Percentiles rank a stretch among this genome's conserved stretches.
Conservation (phyloP, 2,888 invertebrate species). For the Lingula anatina region DNA sequence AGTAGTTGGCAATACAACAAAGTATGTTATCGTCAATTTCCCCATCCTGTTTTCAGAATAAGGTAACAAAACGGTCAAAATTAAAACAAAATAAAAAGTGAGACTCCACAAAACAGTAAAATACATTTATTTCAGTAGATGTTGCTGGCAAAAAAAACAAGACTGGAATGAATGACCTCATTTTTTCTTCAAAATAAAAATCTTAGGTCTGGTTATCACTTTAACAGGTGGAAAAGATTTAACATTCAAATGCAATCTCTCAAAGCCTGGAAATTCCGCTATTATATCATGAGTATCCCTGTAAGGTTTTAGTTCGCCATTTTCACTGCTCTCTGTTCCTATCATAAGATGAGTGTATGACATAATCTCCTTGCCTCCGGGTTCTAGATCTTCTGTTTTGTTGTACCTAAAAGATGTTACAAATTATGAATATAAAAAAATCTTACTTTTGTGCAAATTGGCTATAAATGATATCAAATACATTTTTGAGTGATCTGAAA, state of each 20-base stretch:
- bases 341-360: conserved; percentile 37
- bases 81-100: too few relatives aligned
- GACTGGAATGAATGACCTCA: too few relatives aligned
- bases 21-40: too few relatives aligned
- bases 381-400: conserved; percentile 43
- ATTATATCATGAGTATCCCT: conserved; percentile 23
- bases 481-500: too few relatives aligned
- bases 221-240: conserved; percentile 22
- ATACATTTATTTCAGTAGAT: too few relatives aligned
- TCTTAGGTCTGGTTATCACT: conserved; percentile 21
- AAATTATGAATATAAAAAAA: background rate
- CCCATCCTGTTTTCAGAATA: too few relatives aligned
- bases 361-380: conserved; percentile 31
- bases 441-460: too few relatives aligned
- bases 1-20: too few relatives aligned
- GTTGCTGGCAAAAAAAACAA: too few relatives aligned
- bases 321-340: conserved; percentile 13
- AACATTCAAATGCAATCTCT: conserved; percentile 17
- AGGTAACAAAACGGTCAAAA: too few relatives aligned
- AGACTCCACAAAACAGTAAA: too few relatives aligned
- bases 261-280: conserved; percentile 19
- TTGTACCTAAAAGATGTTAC: conserved; percentile 35
- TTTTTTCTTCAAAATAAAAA: conserved; percentile 25
- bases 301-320: conserved; percentile 19
- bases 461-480: too few relatives aligned